phyloP scores from a whole-genome alignment of 2,888 invertebrate genomes.

The Drosophila setosimentum region DNA sequence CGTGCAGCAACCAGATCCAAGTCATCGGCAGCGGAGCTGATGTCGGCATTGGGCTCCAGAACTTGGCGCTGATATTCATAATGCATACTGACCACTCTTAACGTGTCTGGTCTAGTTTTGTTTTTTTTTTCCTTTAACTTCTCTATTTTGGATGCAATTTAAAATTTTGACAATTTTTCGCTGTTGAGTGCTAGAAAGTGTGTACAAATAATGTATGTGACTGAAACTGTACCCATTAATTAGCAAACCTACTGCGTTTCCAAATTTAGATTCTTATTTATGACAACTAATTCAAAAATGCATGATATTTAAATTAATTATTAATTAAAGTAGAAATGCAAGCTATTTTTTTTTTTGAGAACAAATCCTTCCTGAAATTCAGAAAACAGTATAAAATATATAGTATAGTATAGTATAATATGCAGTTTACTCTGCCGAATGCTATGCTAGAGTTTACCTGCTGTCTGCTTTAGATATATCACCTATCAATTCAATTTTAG shows the following conservation, averaged over 20 bases:
- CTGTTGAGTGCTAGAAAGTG: slow-evolving; percentile 12
- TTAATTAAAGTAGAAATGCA: background rate
- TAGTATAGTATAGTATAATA: too few species aligned
- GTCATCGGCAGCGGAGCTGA: slow-evolving; percentile 8
- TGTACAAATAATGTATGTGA: slow-evolving; percentile 2
- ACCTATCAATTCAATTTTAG: background rate
- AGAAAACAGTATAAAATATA: background rate
- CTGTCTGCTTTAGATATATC: background rate
- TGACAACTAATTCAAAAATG: too few species aligned
- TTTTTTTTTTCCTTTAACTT: background rate
- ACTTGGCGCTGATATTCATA: slow-evolving; percentile 38
- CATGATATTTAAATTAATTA: too few species aligned
- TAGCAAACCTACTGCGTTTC: background rate
- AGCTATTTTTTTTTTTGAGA: background rate
- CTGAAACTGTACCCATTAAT: background rate
- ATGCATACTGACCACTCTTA: slow-evolving; percentile 6
- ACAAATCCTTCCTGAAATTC: background rate
- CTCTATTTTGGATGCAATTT: slow-evolving; percentile 7
- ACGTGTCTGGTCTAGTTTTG: background rate
- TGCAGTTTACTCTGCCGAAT: background rate
- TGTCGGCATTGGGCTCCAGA: background rate
- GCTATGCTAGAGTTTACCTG: background rate
- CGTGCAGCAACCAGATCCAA: slow-evolving; percentile 24
- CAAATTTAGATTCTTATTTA: background rate
- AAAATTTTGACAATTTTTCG: slow-evolving; percentile 41